These are phyloP conservation scores for Lateolabrax maculatus DNA, from an alignment of 2,797 vertebrate genomes.

Conservation along the genomic window DNA sequence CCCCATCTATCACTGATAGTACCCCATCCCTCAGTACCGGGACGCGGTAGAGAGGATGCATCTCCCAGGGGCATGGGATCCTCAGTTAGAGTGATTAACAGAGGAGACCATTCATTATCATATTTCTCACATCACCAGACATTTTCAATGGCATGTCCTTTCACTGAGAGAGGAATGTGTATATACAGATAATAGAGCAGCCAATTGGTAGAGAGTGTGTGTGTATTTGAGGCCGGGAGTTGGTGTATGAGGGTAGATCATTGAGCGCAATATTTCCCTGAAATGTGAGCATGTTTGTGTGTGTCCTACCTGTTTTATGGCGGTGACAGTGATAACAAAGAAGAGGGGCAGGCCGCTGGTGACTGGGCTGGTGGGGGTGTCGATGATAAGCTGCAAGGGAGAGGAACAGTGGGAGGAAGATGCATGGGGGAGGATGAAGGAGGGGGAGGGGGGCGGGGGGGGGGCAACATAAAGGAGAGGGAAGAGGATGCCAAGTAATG, in stretches of 20 bases:
- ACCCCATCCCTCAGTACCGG: slow-evolving; percentile 58
- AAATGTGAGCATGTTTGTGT: slow-evolving; percentile 53
- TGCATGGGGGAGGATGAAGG: background rate
- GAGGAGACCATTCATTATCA: slow-evolving; percentile 83
- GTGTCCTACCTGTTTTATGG: slow-evolving; percentile 94
- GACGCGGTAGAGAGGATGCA: slow-evolving; percentile 57
- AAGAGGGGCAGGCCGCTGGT: slow-evolving; percentile 97
- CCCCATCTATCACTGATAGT: slow-evolving; percentile 77
- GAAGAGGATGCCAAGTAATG: slow-evolving; percentile 50
- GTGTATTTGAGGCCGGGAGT: slow-evolving; percentile 19
- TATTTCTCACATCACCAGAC: slow-evolving; percentile 85
- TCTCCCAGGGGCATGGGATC: slow-evolving; percentile 66
- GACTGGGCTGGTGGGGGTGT: slow-evolving; percentile 98
- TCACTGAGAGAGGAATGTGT: slow-evolving; percentile 75
- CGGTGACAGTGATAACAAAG: slow-evolving; percentile 98
- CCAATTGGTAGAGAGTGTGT: slow-evolving; percentile 36
- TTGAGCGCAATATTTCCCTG: slow-evolving; percentile 38
- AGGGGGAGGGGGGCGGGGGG: background rate
- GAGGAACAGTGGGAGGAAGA: slow-evolving; percentile 41
- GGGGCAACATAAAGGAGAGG: slow-evolving; percentile 5
- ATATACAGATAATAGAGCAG: slow-evolving; percentile 68
- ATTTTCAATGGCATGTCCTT: slow-evolving; percentile 80
- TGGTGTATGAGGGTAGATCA: background rate
- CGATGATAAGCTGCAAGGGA: slow-evolving; percentile 92
- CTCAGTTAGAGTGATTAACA: slow-evolving; percentile 79